Evolutionary conservation across 2,797 vertebrate genomes (phyloP).

Genomic region (Cossypha caffra): DNA sequence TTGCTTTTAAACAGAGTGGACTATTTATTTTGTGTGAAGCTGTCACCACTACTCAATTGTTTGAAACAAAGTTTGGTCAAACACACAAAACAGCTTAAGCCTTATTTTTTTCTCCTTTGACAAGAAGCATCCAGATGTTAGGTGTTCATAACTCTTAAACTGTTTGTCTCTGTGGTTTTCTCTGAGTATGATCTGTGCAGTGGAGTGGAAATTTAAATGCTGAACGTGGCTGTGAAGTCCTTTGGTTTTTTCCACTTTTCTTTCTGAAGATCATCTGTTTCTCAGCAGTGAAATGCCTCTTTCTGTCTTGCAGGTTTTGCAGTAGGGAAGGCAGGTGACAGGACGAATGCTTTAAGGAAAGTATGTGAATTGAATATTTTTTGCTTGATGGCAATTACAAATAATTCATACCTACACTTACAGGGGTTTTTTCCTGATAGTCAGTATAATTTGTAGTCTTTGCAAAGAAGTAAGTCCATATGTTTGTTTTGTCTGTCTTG

Average conservation of each 20-base stretch:
- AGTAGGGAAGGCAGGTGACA: conserved; percentile 88
- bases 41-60: neutral
- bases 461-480: neutral
- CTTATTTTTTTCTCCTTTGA: neutral
- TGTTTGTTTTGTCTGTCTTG: neutral
- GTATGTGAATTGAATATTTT: conserved; percentile 68
- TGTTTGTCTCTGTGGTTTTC: neutral
- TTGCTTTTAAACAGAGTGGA: neutral
- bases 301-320: conserved; percentile 86
- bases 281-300: neutral
- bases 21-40: neutral
- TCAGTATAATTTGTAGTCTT: neutral
- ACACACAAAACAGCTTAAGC: neutral
- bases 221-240: neutral
- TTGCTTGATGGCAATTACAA: neutral
- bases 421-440: neutral
- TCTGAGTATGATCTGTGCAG: neutral
- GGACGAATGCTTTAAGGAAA: conserved; percentile 88
- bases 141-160: neutral
- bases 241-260: neutral
- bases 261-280: neutral
- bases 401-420: neutral
- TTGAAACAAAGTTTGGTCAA: neutral
- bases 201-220: neutral
- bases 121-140: neutral